Base-by-base conservation (phyloP, 2,888 invertebrate species). In the Dexiosoma caninum region DNA sequence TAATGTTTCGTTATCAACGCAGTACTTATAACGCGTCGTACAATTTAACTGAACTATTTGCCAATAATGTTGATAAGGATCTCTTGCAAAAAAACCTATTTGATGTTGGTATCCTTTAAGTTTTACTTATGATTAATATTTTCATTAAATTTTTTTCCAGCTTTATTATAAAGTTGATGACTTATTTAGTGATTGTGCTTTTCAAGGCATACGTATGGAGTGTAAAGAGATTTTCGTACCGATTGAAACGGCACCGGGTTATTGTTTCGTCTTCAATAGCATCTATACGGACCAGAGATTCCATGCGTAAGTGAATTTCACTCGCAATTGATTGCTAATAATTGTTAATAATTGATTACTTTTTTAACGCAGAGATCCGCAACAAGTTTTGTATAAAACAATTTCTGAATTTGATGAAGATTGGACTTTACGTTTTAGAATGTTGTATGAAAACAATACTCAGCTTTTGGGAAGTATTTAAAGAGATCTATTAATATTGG, bases 211-310 rank as follows among this genome's bases (percentile, higher is more conserved):
- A 1, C 23, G 3, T 21, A 10, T 37, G 30, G 35, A 60, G 0
- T 79, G 79, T 9, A 1, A 35, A 0, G 40, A 30, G 1, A 14
- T 69, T 21, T 53, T 80, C 21, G 42, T 19, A 4, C 59, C 35
- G 7, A 9, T 44, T 10, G 5, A 27, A 10, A 53, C 53, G 9
- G 27, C 30, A 3, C 66, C 49, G 0, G 80, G 80, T 8, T 10
- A 14, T 7, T 80, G 80, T 46, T 80, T 57, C 40, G 75, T 76
- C 2, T 80, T 66, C 35, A 80, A 80, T 51, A 80, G 74, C 30
- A 53, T 76, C 40, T 60, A 71, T 30, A 53, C 51, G 0, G 10
- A 35, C 1, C 3, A 16, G 1, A 14, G 19, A 7, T 57, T 74
- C 27, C n/a, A 16, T n/a, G 35, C 32, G 72, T 72, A 51, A 78